Conservation (phyloP, 1,140 invertebrate genomes). For the Formica exsecta region DNA sequence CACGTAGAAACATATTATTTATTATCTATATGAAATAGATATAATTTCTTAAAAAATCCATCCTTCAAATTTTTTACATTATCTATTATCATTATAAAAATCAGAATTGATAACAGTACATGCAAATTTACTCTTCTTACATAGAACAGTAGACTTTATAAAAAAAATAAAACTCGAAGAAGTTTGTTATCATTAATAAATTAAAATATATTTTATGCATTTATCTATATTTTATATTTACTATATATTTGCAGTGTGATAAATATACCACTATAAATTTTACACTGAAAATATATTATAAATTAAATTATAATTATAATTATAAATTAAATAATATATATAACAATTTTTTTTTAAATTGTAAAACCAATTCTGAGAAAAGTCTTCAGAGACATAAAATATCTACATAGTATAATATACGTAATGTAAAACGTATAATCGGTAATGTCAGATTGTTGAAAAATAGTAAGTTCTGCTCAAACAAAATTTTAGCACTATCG, state of each 20-base stretch:
- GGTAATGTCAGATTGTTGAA: background rate
- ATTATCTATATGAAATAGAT: background rate
- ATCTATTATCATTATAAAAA: background rate
- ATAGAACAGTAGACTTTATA: background rate
- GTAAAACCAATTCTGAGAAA: background rate
- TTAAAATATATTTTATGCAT: background rate
- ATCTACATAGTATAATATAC: background rate
- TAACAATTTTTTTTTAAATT: background rate
- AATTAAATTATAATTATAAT: conserved; percentile 9
- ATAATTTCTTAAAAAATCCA: background rate
- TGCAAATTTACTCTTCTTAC: background rate
- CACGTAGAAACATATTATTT: background rate
- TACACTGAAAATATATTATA: too few relatives aligned
- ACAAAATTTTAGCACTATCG: conserved; percentile 29
- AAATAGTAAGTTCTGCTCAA: background rate
- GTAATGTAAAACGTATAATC: conserved; percentile 7
- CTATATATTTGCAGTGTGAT: background rate
- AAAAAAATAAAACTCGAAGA: background rate
- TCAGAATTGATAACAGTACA: background rate
- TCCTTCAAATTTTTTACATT: background rate
- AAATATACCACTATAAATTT: background rate
- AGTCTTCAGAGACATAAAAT: background rate
- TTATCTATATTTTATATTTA: background rate
- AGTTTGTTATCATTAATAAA: background rate
- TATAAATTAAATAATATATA: background rate